These are phyloP conservation scores for Celastrina argiolus DNA, from an alignment of 2,888 invertebrate species.

Conservation along the genomic window DNA sequence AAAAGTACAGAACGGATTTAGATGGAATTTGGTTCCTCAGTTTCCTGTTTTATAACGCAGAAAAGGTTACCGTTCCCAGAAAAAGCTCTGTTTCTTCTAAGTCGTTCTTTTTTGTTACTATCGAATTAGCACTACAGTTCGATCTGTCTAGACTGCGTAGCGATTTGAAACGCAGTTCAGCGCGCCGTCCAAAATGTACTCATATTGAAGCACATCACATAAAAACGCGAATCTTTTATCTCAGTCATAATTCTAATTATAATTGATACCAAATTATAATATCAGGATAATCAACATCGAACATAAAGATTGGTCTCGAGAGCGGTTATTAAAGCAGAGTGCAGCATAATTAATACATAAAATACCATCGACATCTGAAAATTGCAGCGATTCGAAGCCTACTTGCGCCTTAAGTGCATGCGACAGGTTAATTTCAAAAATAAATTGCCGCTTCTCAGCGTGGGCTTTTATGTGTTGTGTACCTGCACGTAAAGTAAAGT, in stretches of 20 bases:
- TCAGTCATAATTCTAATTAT: slow-evolving; percentile 1
- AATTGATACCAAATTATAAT: slow-evolving; percentile 10
- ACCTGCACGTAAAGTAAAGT: slow-evolving; percentile 38
- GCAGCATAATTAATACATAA: slow-evolving; percentile 42
- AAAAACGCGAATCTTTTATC: neutral
- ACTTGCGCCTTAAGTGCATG: slow-evolving; percentile 55
- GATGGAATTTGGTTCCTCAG: too few relatives aligned
- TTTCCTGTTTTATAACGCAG: too few relatives aligned
- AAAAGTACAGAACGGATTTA: too few relatives aligned
- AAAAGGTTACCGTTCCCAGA: too few relatives aligned
- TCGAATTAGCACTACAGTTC: too few relatives aligned
- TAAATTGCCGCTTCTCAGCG: slow-evolving; percentile 62
- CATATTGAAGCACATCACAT: too few relatives aligned
- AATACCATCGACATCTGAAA: slow-evolving; percentile 45
- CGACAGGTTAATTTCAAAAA: slow-evolving; percentile 74
- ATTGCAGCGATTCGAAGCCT: slow-evolving; percentile 47
- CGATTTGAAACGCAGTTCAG: too few relatives aligned
- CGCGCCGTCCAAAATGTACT: too few relatives aligned
- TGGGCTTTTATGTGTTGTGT: slow-evolving; percentile 54
- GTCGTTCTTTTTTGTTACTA: too few relatives aligned
- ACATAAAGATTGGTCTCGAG: slow-evolving; percentile 32
- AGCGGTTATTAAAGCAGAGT: slow-evolving; percentile 18
- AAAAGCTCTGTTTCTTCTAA: too few relatives aligned
- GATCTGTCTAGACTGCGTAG: too few relatives aligned
- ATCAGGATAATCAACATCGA: slow-evolving; percentile 7